Evolutionary conservation across 2,888 invertebrate species (phyloP).

Genomic region (Limnephilus auricula): DNA sequence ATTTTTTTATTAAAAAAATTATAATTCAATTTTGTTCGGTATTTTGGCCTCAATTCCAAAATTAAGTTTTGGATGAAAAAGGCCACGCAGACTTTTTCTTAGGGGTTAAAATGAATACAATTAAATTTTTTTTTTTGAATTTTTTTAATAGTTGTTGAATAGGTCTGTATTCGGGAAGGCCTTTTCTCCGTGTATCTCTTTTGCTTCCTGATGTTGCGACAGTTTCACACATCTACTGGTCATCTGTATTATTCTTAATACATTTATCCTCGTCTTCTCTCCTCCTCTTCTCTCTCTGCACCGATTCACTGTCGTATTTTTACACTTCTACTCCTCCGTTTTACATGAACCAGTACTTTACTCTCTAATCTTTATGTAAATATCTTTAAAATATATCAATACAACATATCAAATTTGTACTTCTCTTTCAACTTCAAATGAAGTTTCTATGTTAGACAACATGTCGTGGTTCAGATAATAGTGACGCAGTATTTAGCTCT

Average conservation of each 20-base stretch:
- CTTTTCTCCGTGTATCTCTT: not conserved
- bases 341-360: not conserved
- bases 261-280: not conserved
- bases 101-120: too few relatives aligned
- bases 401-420: not conserved
- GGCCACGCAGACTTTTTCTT: too few relatives aligned
- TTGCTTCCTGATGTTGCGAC: not conserved
- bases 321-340: not conserved
- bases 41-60: too few relatives aligned
- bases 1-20: too few relatives aligned
- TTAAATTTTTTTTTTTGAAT: too few relatives aligned
- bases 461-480: not conserved
- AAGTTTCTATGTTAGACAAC: not conserved
- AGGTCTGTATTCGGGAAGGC: not conserved
- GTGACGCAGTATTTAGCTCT: too few relatives aligned
- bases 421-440: not conserved
- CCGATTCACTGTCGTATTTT: slow-evolving; percentile 8
- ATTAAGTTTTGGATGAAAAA: too few relatives aligned
- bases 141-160: too few relatives aligned
- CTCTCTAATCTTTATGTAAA: not conserved
- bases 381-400: not conserved
- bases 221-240: not conserved
- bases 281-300: not conserved
- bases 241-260: not conserved
- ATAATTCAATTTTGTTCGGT: too few relatives aligned